phyloP scores from a whole-genome alignment of 2,113 vertebrate genomes.

The Heloderma charlesbogerti region DNA sequence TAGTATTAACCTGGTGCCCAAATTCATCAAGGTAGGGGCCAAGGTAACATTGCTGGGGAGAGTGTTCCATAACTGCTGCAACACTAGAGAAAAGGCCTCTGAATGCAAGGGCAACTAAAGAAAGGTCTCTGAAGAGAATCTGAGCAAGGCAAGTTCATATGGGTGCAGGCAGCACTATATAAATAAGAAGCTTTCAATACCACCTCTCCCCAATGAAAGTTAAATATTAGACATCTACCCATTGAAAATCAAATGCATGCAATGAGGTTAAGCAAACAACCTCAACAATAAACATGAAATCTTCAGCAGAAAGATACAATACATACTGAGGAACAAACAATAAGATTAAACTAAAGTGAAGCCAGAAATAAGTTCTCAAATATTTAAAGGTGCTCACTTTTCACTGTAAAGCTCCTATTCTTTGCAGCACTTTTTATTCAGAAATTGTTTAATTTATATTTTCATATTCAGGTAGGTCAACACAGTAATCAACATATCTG shows the following conservation, averaged over 20 bases:
- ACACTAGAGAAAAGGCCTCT: not conserved
- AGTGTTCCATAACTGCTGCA: not conserved
- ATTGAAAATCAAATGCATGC: constrained; percentile 2
- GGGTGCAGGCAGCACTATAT: not conserved
- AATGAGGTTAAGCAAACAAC: constrained; percentile 5
- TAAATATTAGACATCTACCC: not conserved
- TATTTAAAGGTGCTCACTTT: not conserved
- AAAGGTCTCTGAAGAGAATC: not conserved
- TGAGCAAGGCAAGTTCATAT: not conserved
- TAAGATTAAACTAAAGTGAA: constrained; percentile 7
- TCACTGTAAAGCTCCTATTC: not conserved
- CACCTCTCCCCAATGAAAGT: not conserved
- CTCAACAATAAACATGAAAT: not conserved
- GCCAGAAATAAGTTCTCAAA: constrained; percentile 5
- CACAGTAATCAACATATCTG: not conserved
- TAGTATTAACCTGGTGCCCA: not conserved
- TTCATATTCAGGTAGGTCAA: not conserved
- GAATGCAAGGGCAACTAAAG: no score
- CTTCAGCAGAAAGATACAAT: not conserved
- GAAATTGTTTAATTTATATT: not conserved
- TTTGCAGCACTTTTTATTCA: not conserved
- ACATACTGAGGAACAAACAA: constrained; percentile 1
- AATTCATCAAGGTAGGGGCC: not conserved
- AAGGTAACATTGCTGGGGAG: not conserved
- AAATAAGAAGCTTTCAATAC: constrained; percentile 10